Base-by-base conservation (phyloP, 1,140 invertebrate species). In the Adelges cooleyi region DNA sequence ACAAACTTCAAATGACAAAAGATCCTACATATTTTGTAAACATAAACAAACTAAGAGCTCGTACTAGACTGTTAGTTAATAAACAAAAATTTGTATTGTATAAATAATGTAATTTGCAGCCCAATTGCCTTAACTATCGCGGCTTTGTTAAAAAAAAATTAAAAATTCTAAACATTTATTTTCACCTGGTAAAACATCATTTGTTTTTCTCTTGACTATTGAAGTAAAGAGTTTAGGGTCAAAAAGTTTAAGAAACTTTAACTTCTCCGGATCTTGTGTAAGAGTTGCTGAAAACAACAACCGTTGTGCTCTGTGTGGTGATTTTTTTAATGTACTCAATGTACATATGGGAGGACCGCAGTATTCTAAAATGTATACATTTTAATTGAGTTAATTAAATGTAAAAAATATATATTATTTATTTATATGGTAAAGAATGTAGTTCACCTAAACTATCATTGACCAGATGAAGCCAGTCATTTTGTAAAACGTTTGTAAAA, bases 201-300 rank as follows among this genome's bases (percentile, higher is more conserved):
- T 9, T 66, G 66, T 38, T 66, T 68, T 54, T 71, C 71, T 68
- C 75, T 68, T 73, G 48, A 79, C 72, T 44, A 86, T 80, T 0
- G 88, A 86, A 36, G 90, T 90, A 71, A 96, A 97, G 1, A 98
- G 77, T 74, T 86, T 90, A 0, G 95, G 95, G 73, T 92, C 85
- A 73, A 93, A 96, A 0, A 99, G 77, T 15, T 86, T 84, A 67
- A 97, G 79, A 66, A 86, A 81, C 69, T 91, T 84, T 23, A 99
- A 78, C 73, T 93, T 90, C 76, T 98, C 93, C 8, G 95, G 93
- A 79, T 98, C 92, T 72, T 95, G 90, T 1, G 93, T 91, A 10
- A 98, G 74, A 3, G 95, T 98, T 6, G 95, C 95, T 11, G 95
- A 98, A 72, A 97, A 95, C 10, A 98, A 76, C 6, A 98, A 76